These are phyloP conservation scores for Spea multiplicata DNA, from an alignment of 2,113 vertebrate genomes.

Conservation along the genomic window DNA sequence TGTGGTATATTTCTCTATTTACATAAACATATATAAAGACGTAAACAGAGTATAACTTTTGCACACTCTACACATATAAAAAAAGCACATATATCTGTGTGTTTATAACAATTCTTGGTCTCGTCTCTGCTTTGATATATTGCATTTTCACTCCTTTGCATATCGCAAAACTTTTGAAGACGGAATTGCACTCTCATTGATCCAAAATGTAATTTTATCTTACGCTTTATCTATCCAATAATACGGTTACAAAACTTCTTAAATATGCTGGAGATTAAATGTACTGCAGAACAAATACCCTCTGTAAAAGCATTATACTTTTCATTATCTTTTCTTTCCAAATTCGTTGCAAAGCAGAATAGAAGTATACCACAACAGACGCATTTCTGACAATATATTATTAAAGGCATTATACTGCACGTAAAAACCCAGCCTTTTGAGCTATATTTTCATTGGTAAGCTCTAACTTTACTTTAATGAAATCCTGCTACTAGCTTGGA, in stretches of 20 bases:
- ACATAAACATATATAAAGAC: too few species aligned
- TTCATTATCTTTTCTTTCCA: constrained; percentile 1
- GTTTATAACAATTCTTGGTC: not conserved
- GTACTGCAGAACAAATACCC: not conserved
- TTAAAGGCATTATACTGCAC: too few species aligned
- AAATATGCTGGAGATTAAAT: constrained; percentile 3
- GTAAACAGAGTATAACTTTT: too few species aligned
- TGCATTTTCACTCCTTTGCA: not conserved
- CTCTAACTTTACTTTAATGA: too few species aligned
- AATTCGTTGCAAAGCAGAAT: not conserved
- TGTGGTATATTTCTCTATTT: too few species aligned
- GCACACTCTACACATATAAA: too few species aligned
- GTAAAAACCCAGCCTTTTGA: too few species aligned
- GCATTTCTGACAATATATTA: not conserved
- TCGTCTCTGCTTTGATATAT: too few species aligned
- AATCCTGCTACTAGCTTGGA: too few species aligned
- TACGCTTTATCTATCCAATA: not conserved
- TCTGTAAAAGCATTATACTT: not conserved
- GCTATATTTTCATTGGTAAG: too few species aligned
- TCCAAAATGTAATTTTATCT: not conserved
- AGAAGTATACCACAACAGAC: not conserved
- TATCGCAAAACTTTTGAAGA: constrained; percentile 9
- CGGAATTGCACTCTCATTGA: constrained; percentile 11
- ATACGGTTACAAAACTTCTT: not conserved
- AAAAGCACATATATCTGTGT: too few species aligned